Evolutionary conservation across 92 coral and sea anemone species (phyloP).

Genomic region (Porites cylindrica): DNA sequence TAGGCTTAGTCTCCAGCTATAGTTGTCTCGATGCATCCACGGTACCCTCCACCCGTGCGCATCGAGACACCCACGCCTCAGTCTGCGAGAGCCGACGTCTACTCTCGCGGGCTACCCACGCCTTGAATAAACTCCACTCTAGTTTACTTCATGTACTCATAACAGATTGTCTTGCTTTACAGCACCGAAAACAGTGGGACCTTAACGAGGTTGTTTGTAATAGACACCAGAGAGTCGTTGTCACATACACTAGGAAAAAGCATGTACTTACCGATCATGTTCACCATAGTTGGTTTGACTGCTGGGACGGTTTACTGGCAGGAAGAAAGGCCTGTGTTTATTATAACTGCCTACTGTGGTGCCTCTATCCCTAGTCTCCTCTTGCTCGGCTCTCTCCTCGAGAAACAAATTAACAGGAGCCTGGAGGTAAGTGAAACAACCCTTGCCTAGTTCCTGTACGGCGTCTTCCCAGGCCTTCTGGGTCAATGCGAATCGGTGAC

Average conservation of each 20-base stretch:
- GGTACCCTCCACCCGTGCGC: no score
- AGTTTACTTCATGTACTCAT: neutral
- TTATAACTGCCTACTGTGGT: conserved; percentile 63
- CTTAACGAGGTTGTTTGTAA: conserved; percentile 37
- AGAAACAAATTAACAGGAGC: conserved; percentile 53
- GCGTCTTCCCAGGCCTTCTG: no score
- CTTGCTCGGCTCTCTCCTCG: conserved; percentile 64
- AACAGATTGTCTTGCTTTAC: conserved; percentile 3
- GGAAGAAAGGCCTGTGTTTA: conserved; percentile 37
- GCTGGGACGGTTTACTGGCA: conserved; percentile 63
- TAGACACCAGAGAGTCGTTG: conserved; percentile 41
- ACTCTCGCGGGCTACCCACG: no score
- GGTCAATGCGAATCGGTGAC: neutral
- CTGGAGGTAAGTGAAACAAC: conserved; percentile 48
- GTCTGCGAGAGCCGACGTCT: no score
- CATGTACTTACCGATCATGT: conserved; percentile 31
- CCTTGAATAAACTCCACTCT: neutral
- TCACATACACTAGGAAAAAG: neutral
- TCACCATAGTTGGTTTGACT: conserved; percentile 30
- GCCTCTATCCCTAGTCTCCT: conserved; percentile 68
- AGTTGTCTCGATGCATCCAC: no score
- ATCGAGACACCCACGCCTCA: no score
- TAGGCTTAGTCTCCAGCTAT: no score
- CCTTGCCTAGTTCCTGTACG: no score
- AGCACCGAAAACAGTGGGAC: conserved; percentile 3